Conservation (phyloP, 1,140 invertebrate species). For the Drosophila fuyamai region DNA sequence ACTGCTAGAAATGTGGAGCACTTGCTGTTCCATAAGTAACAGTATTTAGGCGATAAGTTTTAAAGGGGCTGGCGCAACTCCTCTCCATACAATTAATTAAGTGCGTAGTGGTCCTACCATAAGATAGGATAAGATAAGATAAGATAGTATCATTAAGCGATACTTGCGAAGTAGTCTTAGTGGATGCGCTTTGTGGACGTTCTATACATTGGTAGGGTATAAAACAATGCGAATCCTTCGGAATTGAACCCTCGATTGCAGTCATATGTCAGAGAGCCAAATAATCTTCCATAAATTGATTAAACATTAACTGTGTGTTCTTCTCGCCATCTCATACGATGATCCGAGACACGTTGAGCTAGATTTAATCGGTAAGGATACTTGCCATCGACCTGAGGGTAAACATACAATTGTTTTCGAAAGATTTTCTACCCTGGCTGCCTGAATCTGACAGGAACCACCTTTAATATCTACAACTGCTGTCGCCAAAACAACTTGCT, state of each 20-base stretch:
- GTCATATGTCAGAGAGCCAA: neutral
- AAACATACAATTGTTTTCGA: neutral
- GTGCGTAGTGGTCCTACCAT: constrained; percentile 41
- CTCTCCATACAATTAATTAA: constrained; percentile 40
- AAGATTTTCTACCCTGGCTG: neutral
- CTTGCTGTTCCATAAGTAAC: too few relatives aligned
- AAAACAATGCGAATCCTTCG: constrained; percentile 5
- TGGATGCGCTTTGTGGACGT: constrained; percentile 11
- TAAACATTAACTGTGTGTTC: neutral
- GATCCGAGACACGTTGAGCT: neutral
- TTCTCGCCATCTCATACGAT: neutral
- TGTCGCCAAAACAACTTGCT: constrained; percentile 1
- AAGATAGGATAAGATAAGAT: too few relatives aligned
- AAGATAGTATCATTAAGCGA: too few relatives aligned
- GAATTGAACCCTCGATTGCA: neutral
- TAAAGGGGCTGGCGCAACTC: too few relatives aligned
- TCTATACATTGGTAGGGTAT: constrained; percentile 7
- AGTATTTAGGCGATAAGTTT: too few relatives aligned
- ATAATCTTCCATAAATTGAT: constrained; percentile 1
- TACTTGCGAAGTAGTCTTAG: neutral
- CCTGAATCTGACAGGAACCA: too few relatives aligned
- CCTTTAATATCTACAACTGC: neutral
- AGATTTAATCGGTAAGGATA: neutral
- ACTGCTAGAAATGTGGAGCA: too few relatives aligned
- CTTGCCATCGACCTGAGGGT: neutral